Base-by-base conservation (phyloP, 2,113 vertebrate genomes). In the Climacteris rufus region DNA sequence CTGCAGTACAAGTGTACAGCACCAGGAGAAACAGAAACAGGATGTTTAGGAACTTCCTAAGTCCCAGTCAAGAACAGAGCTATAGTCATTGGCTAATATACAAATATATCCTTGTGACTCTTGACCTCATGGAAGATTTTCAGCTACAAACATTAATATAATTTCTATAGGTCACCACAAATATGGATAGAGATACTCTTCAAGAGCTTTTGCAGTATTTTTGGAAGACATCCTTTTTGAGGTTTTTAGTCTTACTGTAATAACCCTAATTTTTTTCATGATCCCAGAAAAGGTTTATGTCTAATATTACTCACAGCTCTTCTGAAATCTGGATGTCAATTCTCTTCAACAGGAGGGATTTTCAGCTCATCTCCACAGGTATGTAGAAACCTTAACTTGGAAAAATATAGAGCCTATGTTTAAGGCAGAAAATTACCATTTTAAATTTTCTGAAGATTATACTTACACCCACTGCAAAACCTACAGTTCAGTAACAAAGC, bases 111-210 rank as follows among this genome's bases (percentile, higher is more conserved):
- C 17, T 76, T 44, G 14, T n/a, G n/a, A 45, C 25, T 76, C 10
- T 42, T 68, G 24, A 40, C 20, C 57, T 86, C 37, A 21, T 23
- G 13, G n/a, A 89, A 59, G 20, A 28, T 40, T 47, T 79, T 69
- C 49, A 64, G 33, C 49, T 44, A 42, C 6, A 31, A 20, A 20
- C 8, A 22, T 0, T 0, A 56, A 40, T 12, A 42, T 35, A 47
- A 53, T 13, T 76, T 72, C 12, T 10, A 6, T 57, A 69, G 20
- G 40, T 47, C 52, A 57, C 17, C 20, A 92, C 7, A 74, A 44
- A 45, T 24, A 52, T 4, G 8, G 28, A 37, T 1, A 54, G 33
- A 59, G 8, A n/a, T 1, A 25, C 20, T 11, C 15, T 83, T 77
- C 13, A 69, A 77, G 82, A 88, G 8, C 7, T 65, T 69, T 83